Evolutionary conservation across 2,797 vertebrate genomes (phyloP).

Genomic region (Sardinella longiceps): DNA sequence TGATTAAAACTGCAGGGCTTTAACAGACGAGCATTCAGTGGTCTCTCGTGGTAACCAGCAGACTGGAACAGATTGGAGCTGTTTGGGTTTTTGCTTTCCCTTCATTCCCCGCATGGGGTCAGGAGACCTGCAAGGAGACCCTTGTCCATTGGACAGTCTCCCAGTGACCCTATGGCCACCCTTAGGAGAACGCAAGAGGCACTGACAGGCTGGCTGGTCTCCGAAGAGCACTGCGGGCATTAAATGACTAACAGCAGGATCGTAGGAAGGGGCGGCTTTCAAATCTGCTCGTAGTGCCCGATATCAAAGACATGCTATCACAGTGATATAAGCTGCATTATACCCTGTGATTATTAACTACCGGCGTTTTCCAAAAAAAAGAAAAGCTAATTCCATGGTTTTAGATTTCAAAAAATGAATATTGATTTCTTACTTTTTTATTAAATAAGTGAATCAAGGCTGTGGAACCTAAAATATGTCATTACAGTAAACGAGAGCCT

Average conservation of each 20-base stretch:
- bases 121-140: background rate
- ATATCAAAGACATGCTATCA: background rate
- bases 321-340: background rate
- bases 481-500: background rate
- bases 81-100: background rate
- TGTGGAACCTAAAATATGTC: background rate
- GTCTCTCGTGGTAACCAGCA: background rate
- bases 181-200: background rate
- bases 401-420: no score
- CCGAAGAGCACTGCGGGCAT: background rate
- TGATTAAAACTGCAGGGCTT: background rate
- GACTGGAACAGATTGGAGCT: background rate
- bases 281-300: background rate
- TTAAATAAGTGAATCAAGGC: background rate
- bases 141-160: background rate
- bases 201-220: background rate
- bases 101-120: background rate
- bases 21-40: background rate
- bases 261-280: background rate
- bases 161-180: background rate
- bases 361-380: no score
- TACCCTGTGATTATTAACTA: background rate
- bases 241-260: slow-evolving; percentile 17
- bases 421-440: no score
- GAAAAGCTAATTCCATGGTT: background rate